Conservation (phyloP, 1,140 invertebrate species). For the Cyclina sinensis region DNA sequence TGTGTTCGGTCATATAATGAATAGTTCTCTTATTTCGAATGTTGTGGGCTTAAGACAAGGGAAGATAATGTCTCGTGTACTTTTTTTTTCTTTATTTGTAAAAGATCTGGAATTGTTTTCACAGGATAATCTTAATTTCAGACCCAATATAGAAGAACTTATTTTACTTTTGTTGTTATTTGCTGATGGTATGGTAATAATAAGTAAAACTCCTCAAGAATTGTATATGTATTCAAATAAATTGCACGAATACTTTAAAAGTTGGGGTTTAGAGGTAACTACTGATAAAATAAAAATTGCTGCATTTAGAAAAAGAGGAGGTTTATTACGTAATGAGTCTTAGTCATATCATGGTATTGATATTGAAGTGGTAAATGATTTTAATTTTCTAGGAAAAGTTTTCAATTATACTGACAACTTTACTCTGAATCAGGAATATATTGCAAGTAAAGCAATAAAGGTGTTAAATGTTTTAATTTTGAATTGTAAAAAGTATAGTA, state of each 20-base stretch:
- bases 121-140: too few relatives aligned
- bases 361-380: too few relatives aligned
- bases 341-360: too few relatives aligned
- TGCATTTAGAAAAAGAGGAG: constrained; percentile 61
- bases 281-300: too few relatives aligned
- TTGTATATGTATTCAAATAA: constrained; percentile 30
- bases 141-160: constrained; percentile 35
- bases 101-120: constrained; percentile 41
- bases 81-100: too few relatives aligned
- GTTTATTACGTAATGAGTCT: constrained; percentile 11
- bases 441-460: constrained; percentile 25
- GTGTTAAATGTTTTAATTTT: constrained; percentile 5
- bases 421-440: constrained; percentile 37
- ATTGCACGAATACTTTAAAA: constrained; percentile 27
- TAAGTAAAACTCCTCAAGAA: constrained; percentile 41
- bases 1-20: constrained; percentile 32
- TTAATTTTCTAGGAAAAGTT: too few relatives aligned
- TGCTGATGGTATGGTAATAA: constrained; percentile 53
- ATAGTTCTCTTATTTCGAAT: constrained; percentile 20
- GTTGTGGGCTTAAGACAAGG: constrained; percentile 38
- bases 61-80: too few relatives aligned
- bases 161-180: too few relatives aligned
- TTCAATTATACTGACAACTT: constrained; percentile 41
- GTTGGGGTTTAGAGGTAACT: constrained; percentile 43
- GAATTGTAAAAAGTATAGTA: constrained; percentile 3